Percentiles rank a stretch among this genome's conserved stretches.
Evolutionary conservation across 2,113 vertebrate genomes (phyloP).

Genomic region (Aptenodytes patagonicus): DNA sequence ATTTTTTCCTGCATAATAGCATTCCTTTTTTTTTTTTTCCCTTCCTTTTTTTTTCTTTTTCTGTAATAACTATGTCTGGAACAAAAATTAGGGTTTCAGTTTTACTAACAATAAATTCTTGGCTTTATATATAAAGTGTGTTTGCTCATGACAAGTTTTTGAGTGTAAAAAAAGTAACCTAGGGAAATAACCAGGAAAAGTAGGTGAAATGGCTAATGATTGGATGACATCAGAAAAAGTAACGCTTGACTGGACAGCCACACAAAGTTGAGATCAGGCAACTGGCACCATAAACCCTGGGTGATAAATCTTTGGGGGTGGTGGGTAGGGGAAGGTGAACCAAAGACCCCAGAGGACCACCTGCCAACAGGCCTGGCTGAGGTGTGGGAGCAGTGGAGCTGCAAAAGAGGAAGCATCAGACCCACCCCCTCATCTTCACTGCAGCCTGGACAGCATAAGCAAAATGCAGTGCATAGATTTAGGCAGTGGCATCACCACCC

Average conservation of each 20-base stretch:
- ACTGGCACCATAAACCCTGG: not conserved
- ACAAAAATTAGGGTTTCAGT: not conserved
- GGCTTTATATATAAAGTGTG: not conserved
- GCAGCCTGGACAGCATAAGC: not conserved
- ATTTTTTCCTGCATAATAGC: not conserved
- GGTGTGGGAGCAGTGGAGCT: not conserved
- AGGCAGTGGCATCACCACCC: not conserved
- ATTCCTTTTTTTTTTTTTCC: too few relatives aligned
- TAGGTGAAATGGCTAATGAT: not conserved
- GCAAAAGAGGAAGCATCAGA: not conserved
- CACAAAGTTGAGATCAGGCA: not conserved
- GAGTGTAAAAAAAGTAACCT: not conserved
- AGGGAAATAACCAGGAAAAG: not conserved
- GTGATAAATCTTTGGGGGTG: not conserved
- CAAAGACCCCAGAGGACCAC: not conserved
- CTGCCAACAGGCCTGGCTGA: not conserved
- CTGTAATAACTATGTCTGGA: not conserved
- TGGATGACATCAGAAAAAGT: not conserved
- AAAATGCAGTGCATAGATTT: not conserved
- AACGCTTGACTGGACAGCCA: not conserved
- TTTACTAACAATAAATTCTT: not conserved
- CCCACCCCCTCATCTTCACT: not conserved
- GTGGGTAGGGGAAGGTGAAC: accelerated
- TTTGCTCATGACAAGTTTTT: not conserved
- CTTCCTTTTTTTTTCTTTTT: not conserved